Evolutionary conservation across 2,797 vertebrate genomes (phyloP), one percentile per base, ranked within the genome.

Genomic region (Trematomus bernacchii): DNA sequence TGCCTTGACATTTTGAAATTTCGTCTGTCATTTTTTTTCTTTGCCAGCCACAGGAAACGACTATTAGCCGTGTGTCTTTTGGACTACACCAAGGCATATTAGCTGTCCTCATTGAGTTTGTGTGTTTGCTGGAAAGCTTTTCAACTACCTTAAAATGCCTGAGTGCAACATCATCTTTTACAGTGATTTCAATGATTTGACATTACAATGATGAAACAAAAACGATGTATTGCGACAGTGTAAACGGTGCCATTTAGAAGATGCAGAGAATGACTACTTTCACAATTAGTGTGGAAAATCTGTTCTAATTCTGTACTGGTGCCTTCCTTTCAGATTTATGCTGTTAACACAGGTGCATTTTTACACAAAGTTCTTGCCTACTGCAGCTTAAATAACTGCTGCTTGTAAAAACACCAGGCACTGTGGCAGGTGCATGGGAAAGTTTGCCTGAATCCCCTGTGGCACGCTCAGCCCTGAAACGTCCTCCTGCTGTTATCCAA

Each of bases 1-100:
- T 54, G 83, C 77, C 62, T 71, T 84, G 84, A 85, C 74, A 81
- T 81, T 82, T 73, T 9, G 63, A 63, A 62, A 76, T 76, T 80
- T 78, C 52, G 7, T 76, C 80, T 55, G 73, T 74, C 51, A 21
- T 76, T 78, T 67, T 54, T 73, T 71, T 52, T 71, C 66, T 68
- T 70, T 71, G 77, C 71, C 86, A 73, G 66, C 50, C 27, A 46
- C 61, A 5, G 27, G 27, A 27, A 27, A 27, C 27, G 27, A 50
- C 74, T 61, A 58, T 55, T 66, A 44, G 74, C 64, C 27, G 75
- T 0, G 1, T 52, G 60, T 81, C 48, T 54, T 75, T 72, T 52
- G 27, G 63, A 43, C 19, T 2, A n/a, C 43, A 30, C 59, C 59
- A 55, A 33, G 47, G 18, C 27, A 19, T 51, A 76, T 70, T 69